These are phyloP conservation scores for Lamellibrachia luymesi DNA, from an alignment of 1,140 invertebrate species.

Conservation along the genomic window DNA sequence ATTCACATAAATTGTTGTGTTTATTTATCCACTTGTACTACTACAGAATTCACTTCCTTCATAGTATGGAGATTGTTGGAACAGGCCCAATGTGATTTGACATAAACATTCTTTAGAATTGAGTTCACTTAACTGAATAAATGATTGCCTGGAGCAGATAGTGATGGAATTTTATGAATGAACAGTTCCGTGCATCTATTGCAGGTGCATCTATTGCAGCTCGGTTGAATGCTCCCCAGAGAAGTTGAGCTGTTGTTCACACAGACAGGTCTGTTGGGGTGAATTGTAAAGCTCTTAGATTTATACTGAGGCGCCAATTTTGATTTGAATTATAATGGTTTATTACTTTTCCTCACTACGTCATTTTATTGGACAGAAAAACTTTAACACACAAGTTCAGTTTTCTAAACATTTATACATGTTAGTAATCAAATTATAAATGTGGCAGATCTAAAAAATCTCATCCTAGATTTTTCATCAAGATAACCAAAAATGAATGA, in stretches of 20 bases:
- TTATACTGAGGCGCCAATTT: not conserved
- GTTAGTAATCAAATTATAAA: too few species aligned
- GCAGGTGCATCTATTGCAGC: not conserved
- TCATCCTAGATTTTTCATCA: not conserved
- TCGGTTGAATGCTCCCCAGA: not conserved
- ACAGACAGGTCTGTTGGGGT: not conserved
- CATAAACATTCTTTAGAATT: not conserved
- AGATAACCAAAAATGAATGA: not conserved
- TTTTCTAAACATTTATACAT: too few species aligned
- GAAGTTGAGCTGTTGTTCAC: not conserved
- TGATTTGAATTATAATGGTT: not conserved
- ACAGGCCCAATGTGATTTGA: not conserved
- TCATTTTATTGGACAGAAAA: not conserved
- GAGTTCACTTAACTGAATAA: not conserved
- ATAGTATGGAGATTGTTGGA: not conserved
- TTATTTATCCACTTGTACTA: not conserved
- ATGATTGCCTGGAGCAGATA: not conserved
- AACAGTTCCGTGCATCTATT: not conserved
- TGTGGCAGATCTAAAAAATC: not conserved
- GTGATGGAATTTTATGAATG: not conserved
- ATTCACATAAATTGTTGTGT: not conserved
- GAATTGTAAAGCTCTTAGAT: not conserved
- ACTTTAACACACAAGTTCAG: not conserved
- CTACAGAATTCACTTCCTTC: not conserved
- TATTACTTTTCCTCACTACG: not conserved